Base-by-base conservation (phyloP, 2,888 invertebrate species). In the Nycteola revayana region DNA sequence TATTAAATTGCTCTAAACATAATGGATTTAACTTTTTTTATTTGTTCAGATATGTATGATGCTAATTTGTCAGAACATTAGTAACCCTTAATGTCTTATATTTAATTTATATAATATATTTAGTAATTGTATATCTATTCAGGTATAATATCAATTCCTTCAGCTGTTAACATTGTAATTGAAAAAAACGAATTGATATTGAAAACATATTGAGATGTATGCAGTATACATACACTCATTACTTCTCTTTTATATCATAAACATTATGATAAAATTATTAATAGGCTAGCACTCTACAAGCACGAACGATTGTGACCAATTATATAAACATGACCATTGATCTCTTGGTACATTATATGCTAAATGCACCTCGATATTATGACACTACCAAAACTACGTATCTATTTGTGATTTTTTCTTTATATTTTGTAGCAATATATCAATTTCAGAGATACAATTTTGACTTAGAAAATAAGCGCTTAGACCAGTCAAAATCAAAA, bases 91-190 rank as follows among this genome's bases (percentile, higher is more conserved):
- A 35, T 35, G 41, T 35, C 43, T 38, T 52, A 52, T 7, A 24
- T 34, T 37, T 34, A 17, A 25, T 9, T 6, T 7, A 31, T 30
- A 42, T 1, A 17, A 25, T 9, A 3, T 7, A 31, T 30, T 41
- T 1, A 21, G 7, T 21, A n/a, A 21, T 21, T 9, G 9, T 33
- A 46, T 45, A 49, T 30, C 28, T 54, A 61, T 32, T 49, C 40
- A 54, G 49, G 53, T 63, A 62, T 50, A 61, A 60, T 60, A 73
- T 79, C 78, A 79, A 79, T 79, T 79, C 81, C 81, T 71, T 79
- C 60, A 63, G 59, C 70, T 70, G 61, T 68, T 69, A 64, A 59
- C 60, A 48, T 54, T 59, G 61, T 59, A 50, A 46, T 46, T 38
- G 36, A 36, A 30, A 37, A 17, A 31, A 35, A 38, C n/a, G n/a